Percentiles rank a stretch among this genome's conserved stretches.
Evolutionary conservation across 2,888 invertebrate species (phyloP).

Genomic region (Leptodirus hochenwartii): DNA sequence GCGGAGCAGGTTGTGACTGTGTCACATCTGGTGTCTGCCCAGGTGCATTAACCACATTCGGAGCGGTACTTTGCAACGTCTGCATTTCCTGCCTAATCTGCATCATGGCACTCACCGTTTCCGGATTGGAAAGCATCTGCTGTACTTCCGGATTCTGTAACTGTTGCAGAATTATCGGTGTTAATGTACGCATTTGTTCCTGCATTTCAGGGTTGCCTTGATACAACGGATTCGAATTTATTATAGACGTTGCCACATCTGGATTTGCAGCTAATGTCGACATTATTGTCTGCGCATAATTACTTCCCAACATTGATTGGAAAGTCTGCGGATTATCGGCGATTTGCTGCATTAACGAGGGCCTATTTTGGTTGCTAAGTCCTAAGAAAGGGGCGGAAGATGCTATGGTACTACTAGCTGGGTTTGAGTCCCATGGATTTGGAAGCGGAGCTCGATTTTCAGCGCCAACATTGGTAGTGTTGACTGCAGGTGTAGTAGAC

Average conservation of each 20-base stretch:
- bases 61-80: slow-evolving; percentile 72
- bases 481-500: slow-evolving; percentile 40
- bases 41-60: slow-evolving; percentile 44
- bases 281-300: slow-evolving; percentile 77
- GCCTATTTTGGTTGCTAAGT: slow-evolving; percentile 73
- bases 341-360: slow-evolving; percentile 64
- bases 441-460: slow-evolving; percentile 86
- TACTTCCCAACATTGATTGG: slow-evolving; percentile 79
- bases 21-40: slow-evolving; percentile 20
- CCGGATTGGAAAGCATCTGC: slow-evolving; percentile 80
- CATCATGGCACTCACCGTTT: slow-evolving; percentile 67
- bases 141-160: slow-evolving; percentile 85
- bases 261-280: slow-evolving; percentile 77
- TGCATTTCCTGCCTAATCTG: slow-evolving; percentile 93
- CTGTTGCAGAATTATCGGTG: slow-evolving; percentile 69
- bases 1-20: too few relatives aligned
- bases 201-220: slow-evolving; percentile 75
- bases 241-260: slow-evolving; percentile 56
- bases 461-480: slow-evolving; percentile 71
- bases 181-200: slow-evolving; percentile 66
- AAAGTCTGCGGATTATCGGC: slow-evolving; percentile 77
- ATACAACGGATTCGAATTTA: slow-evolving; percentile 63
- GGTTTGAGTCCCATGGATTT: slow-evolving; percentile 66
- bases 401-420: slow-evolving; percentile 16
- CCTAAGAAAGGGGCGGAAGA: slow-evolving; percentile 24